phyloP scores from a whole-genome alignment of 2,113 vertebrate genomes.

The Leucopsar rothschildi region DNA sequence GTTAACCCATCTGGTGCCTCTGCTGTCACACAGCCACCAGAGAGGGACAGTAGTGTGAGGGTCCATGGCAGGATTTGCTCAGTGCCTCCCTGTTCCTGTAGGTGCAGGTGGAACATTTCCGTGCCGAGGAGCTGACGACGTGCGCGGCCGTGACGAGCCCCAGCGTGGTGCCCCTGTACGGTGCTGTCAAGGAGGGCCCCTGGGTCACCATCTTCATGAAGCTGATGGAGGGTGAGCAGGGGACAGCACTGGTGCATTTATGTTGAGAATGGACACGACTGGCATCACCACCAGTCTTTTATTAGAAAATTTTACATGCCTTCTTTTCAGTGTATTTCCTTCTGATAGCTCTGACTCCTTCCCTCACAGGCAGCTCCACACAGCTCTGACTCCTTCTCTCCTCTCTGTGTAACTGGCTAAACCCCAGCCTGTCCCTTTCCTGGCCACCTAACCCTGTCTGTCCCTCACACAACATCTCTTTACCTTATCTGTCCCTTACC shows the following conservation, averaged over 20 bases:
- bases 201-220: constrained; percentile 92
- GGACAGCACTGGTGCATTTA: background rate
- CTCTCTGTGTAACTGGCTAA: no score
- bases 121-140: constrained; percentile 87
- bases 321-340: no score
- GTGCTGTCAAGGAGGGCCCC: constrained; percentile 88
- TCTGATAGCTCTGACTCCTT: no score
- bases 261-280: no score
- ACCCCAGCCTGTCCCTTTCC: no score
- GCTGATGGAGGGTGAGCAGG: constrained; percentile 83
- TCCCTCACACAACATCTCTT: no score
- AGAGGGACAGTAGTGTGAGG: fast-evolving
- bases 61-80: fast-evolving
- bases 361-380: no score
- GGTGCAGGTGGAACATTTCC: constrained; percentile 85
- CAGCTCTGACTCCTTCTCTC: no score
- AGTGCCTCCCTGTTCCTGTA: constrained; percentile 13
- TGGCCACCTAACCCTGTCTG: no score
- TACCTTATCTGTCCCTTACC: no score
- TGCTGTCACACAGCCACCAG: background rate
- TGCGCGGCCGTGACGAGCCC: constrained; percentile 85
- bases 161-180: constrained; percentile 88
- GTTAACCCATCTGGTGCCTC: background rate
- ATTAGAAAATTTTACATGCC: no score
- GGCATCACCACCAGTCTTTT: no score